Evolutionary conservation across 2,113 vertebrate species (phyloP).

Genomic region (Oryzias woworae): DNA sequence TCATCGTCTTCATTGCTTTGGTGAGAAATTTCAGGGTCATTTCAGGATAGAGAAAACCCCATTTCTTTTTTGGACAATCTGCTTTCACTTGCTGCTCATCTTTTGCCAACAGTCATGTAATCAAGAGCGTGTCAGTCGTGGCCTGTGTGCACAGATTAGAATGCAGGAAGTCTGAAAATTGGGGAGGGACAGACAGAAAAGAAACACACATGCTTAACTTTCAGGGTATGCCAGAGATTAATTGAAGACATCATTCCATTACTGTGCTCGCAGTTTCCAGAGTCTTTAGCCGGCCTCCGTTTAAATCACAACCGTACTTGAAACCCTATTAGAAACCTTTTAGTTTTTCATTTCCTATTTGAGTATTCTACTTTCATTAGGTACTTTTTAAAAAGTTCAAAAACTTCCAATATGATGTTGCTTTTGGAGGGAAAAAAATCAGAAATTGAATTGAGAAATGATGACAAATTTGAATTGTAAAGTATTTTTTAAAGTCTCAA

Average conservation of each 20-base stretch:
- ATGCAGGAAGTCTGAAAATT: constrained; percentile 28
- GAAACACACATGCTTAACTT: constrained; percentile 20
- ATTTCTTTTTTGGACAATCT: constrained; percentile 42
- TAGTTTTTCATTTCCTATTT: constrained; percentile 10
- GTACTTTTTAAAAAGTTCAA: neutral
- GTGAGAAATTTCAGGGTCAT: constrained; percentile 16
- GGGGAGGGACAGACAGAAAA: constrained; percentile 12
- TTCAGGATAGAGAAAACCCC: constrained; percentile 30
- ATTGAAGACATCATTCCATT: constrained; percentile 35
- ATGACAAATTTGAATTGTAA: no score
- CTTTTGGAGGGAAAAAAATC: no score
- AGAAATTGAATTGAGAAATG: no score
- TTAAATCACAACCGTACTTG: constrained; percentile 19
- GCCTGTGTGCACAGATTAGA: constrained; percentile 24
- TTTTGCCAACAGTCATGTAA: constrained; percentile 36
- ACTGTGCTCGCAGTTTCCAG: constrained; percentile 30
- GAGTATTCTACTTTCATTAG: neutral
- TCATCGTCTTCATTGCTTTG: constrained; percentile 8
- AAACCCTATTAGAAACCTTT: neutral
- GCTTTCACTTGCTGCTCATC: constrained; percentile 23
- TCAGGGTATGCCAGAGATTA: constrained; percentile 21
- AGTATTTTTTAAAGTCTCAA: no score
- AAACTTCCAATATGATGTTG: no score
- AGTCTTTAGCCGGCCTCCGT: constrained; percentile 17
- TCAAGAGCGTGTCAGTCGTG: constrained; percentile 27